Conservation (phyloP, 2,113 vertebrate genomes). For the Bolborhynchus lineola region DNA sequence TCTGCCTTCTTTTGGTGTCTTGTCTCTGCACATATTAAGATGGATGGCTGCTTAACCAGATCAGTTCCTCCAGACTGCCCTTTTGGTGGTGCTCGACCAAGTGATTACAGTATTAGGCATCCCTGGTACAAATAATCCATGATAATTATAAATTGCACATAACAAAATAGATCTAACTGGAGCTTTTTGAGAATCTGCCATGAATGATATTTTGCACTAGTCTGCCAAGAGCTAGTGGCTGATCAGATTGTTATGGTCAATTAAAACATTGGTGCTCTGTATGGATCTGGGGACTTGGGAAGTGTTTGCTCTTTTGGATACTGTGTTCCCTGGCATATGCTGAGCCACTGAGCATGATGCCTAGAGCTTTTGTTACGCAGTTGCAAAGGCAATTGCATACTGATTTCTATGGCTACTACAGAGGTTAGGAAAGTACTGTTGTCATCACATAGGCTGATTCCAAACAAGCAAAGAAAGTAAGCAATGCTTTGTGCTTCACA, state of each 20-base stretch:
- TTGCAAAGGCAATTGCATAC: not conserved
- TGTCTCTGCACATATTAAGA: not conserved
- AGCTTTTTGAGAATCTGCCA: not conserved
- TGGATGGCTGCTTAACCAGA: not conserved
- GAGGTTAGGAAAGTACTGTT: not conserved
- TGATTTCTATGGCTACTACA: not conserved
- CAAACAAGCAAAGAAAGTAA: not conserved
- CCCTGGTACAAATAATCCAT: not conserved
- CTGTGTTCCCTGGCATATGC: not conserved
- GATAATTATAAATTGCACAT: not conserved
- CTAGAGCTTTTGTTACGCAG: not conserved
- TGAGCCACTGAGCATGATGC: not conserved
- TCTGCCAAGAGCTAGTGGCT: not conserved
- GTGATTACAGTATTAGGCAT: not conserved
- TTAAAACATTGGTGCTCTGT: not conserved
- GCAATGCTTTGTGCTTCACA: not conserved
- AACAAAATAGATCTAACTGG: not conserved
- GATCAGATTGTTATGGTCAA: not conserved
- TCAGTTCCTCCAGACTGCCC: not conserved
- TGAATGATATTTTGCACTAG: not conserved
- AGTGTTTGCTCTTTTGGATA: not conserved
- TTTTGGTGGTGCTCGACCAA: not conserved
- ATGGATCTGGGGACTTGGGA: not conserved
- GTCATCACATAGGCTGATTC: not conserved
- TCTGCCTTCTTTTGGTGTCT: not conserved